phyloP scores from a whole-genome alignment of 2,113 vertebrate species.

The Pluvialis apricaria region DNA sequence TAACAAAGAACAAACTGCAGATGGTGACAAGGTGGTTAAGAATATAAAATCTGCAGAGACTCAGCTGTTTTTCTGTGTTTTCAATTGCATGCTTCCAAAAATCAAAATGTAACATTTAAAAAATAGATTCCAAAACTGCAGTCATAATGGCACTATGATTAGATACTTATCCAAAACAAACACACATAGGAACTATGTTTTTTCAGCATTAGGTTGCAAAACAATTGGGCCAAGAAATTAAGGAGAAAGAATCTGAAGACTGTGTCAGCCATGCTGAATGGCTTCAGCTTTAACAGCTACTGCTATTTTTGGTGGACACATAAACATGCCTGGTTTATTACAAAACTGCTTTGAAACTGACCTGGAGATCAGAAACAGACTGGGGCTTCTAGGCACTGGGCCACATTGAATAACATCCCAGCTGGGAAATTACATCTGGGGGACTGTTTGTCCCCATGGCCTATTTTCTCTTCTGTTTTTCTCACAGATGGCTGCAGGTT shows the following conservation, averaged over 20 bases:
- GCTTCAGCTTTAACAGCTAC: slow-evolving; percentile 54
- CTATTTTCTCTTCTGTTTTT: slow-evolving; percentile 34
- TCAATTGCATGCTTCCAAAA: slow-evolving; percentile 49
- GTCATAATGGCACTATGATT: slow-evolving; percentile 9
- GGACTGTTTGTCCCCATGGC: slow-evolving; percentile 41
- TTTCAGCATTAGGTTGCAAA: slow-evolving; percentile 56
- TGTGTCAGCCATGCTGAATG: slow-evolving; percentile 45
- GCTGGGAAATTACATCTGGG: slow-evolving; percentile 51
- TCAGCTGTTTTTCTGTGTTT: slow-evolving; percentile 21
- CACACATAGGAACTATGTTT: slow-evolving; percentile 62
- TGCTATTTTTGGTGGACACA: slow-evolving; percentile 59
- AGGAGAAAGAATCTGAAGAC: slow-evolving; percentile 62
- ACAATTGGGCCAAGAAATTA: slow-evolving; percentile 66
- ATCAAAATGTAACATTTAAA: slow-evolving; percentile 60
- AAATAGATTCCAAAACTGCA: slow-evolving; percentile 14
- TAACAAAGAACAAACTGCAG: not conserved
- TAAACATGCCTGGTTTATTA: slow-evolving; percentile 47
- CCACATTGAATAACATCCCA: slow-evolving; percentile 49
- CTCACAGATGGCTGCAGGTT: slow-evolving; percentile 31
- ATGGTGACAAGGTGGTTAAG: slow-evolving; percentile 44
- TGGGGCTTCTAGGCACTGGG: slow-evolving; percentile 29
- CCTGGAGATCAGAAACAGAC: slow-evolving; percentile 42
- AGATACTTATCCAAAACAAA: slow-evolving; percentile 70
- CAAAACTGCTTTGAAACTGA: slow-evolving; percentile 49
- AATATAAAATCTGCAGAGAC: slow-evolving; percentile 51